Evolutionary conservation across 2,113 vertebrate genomes (phyloP).

Genomic region (Platanista minor): DNA sequence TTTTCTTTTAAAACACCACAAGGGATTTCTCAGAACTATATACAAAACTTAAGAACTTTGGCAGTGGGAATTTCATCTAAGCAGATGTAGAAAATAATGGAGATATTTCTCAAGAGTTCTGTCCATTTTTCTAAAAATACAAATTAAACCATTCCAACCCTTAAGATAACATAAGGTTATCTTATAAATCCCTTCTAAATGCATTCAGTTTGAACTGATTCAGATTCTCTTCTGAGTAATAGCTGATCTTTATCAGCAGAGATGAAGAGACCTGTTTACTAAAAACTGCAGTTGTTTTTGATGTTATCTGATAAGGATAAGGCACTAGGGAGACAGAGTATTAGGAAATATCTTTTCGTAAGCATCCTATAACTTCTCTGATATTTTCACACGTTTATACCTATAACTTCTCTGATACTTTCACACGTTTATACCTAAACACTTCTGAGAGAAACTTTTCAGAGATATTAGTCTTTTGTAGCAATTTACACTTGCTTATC

Average conservation of each 20-base stretch:
- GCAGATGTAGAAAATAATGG: neutral
- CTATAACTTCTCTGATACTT: neutral
- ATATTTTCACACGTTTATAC: neutral
- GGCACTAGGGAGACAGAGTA: neutral
- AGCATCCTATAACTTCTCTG: neutral
- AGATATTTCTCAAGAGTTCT: slow-evolving; percentile 1
- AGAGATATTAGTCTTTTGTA: neutral
- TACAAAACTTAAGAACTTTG: neutral
- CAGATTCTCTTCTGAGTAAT: slow-evolving; percentile 10
- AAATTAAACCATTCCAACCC: neutral
- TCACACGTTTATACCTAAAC: neutral
- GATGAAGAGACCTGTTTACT: slow-evolving; percentile 54
- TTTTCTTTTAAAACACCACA: neutral
- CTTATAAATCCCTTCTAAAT: neutral
- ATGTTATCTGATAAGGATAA: slow-evolving; percentile 12
- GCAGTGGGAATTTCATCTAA: neutral
- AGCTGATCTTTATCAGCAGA: slow-evolving; percentile 58
- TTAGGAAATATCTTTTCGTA: neutral
- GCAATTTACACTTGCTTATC: neutral
- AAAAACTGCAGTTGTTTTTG: slow-evolving; percentile 11
- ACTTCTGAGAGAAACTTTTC: neutral
- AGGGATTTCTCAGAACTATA: neutral
- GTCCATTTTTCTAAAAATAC: slow-evolving; percentile 45
- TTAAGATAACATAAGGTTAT: neutral
- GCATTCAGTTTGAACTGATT: slow-evolving; percentile 28